Evolutionary conservation across 2,888 invertebrate species (phyloP).

Genomic region (Cephus runcator): DNA sequence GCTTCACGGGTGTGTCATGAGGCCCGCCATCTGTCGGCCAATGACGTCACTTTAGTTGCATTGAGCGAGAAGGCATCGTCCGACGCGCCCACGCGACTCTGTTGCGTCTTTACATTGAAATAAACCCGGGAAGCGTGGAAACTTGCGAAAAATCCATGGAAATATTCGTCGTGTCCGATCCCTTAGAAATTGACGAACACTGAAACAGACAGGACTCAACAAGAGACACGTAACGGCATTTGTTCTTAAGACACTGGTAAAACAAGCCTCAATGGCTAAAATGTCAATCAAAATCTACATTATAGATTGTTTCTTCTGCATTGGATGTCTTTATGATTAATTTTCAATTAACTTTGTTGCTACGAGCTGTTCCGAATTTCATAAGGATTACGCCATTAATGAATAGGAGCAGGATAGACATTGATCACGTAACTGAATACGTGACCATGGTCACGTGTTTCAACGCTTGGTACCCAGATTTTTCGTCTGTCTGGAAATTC

Average conservation of each 20-base stretch:
- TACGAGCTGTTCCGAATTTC: background rate
- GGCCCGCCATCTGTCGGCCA: conserved; percentile 6
- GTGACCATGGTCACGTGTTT: background rate
- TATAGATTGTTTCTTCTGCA: background rate
- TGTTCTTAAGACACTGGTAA: background rate
- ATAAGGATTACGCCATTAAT: background rate
- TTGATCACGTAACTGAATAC: background rate
- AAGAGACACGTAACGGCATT: background rate
- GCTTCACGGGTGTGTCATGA: conserved; percentile 31
- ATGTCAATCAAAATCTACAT: background rate
- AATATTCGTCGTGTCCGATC: background rate
- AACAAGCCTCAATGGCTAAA: background rate
- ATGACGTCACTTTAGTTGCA: conserved; percentile 3
- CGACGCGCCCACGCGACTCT: conserved; percentile 3
- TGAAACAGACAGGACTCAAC: background rate
- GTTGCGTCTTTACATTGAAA: background rate
- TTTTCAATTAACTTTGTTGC: background rate
- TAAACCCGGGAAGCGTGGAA: background rate
- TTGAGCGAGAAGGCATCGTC: background rate
- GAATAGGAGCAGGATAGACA: background rate
- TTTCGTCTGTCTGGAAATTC: background rate
- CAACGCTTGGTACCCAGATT: background rate
- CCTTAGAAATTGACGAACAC: background rate
- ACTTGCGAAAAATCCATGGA: background rate
- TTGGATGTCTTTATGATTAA: background rate